Evolutionary conservation across 2,113 vertebrate species (phyloP), one percentile per base, ranked within the genome.

Genomic region (Hystrix cristata): DNA sequence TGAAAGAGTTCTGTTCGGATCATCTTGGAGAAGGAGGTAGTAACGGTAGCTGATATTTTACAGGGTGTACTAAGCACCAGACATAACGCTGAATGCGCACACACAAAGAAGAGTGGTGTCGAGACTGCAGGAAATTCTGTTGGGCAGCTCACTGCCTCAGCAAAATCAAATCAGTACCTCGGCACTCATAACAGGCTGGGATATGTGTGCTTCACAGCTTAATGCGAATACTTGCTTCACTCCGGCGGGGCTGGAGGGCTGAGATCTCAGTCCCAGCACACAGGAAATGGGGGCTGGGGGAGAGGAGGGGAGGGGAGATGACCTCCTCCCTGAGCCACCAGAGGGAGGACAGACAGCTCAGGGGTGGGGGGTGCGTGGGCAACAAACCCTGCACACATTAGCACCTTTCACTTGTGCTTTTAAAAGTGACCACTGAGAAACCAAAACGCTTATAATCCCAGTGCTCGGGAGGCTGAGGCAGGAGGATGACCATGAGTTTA

Each of bases 241-340:
- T 60, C 43, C 0, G 9, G 38, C 34, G 8, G 60, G 29, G 46
- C 60, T 11, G 8, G 4, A 7, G 0, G 5, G 72, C 87, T 8
- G 2, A 79, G n/a, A 15, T 18, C 53, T 3, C 34, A 60, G 15
- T 43, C 31, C 82, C 13, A 21, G 46, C 21, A 55, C 15, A 2
- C 3, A 38, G 71, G 1, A 64, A 48, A 31, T 13, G 0, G 27
- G 23, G 64, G 31, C 1, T n/a, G 19, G 38, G 38, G 38, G 23
- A n/a, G 51, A 5, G 72, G 23, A 0, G 0, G 53, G 72, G 23
- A 0, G 0, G 53, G 55, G 27, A 57, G 51, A 79, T 0, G 1
- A 4, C 38, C 21, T 2, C 59, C 10, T 57, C 38, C 53, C 9
- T 19, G 9, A 87, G 67, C 12, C 53, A 29, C 55, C 51, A 71